A percentile compares a stretch with the other conserved stretches of the same genome.
These are phyloP conservation scores for Pasiphila rectangulata DNA, from an alignment of 2,888 invertebrate genomes.

Conservation along the genomic window DNA sequence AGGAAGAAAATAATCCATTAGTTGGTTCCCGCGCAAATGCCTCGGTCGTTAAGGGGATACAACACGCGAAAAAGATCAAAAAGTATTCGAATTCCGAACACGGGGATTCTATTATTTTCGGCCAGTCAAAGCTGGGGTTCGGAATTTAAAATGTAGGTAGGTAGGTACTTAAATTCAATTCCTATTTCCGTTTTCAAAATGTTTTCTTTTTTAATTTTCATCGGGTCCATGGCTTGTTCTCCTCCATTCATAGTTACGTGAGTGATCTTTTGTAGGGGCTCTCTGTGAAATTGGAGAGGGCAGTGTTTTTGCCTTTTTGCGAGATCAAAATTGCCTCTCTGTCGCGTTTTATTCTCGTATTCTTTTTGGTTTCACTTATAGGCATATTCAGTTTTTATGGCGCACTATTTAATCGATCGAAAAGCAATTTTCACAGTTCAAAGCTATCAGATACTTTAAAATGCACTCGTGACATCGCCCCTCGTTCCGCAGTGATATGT, in stretches of 20 bases:
- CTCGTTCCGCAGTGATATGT: constrained; percentile 55
- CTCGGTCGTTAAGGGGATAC: constrained; percentile 69
- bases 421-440: constrained; percentile 29
- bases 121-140: constrained; percentile 69
- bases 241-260: constrained; percentile 77
- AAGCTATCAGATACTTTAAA: constrained; percentile 47
- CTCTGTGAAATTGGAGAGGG: constrained; percentile 76
- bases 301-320: constrained; percentile 68
- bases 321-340: constrained; percentile 65
- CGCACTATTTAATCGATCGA: constrained; percentile 27
- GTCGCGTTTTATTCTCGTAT: constrained; percentile 36
- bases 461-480: constrained; percentile 47
- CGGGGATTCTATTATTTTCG: constrained; percentile 71
- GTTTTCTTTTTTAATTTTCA: constrained; percentile 74
- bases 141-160: constrained; percentile 77
- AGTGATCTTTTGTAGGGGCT: constrained; percentile 77
- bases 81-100: constrained; percentile 65
- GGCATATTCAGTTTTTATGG: constrained; percentile 11
- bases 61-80: constrained; percentile 70
- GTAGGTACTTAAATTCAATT: constrained; percentile 80
- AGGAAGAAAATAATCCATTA: constrained; percentile 80
- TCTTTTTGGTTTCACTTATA: constrained; percentile 10
- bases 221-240: constrained; percentile 70
- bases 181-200: constrained; percentile 68
- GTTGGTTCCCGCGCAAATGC: constrained; percentile 74